A percentile compares a stretch with the other conserved stretches of the same genome.
These are phyloP conservation scores for Chironomus tepperi DNA, from an alignment of 1,140 invertebrate genomes.

Conservation along the genomic window DNA sequence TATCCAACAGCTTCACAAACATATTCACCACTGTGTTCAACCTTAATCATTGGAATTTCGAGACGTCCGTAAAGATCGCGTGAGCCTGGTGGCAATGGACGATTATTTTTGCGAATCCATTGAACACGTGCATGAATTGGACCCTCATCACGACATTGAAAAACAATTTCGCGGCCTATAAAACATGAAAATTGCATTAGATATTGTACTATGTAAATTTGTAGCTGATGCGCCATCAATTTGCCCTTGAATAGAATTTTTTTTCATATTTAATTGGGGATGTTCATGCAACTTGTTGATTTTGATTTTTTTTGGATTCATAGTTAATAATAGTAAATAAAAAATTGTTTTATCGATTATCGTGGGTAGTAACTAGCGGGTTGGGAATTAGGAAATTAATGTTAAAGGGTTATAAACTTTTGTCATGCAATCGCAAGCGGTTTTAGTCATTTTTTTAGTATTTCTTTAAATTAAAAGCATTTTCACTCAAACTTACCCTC, in stretches of 20 bases:
- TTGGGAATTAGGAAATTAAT: not conserved
- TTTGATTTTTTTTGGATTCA: not conserved
- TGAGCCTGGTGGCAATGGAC: constrained; percentile 59
- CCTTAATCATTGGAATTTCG: constrained; percentile 73
- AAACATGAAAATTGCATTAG: constrained; percentile 12
- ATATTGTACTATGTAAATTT: constrained; percentile 19
- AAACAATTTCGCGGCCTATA: constrained; percentile 78
- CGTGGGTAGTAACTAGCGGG: not conserved
- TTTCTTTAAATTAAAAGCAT: constrained; percentile 3
- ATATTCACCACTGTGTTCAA: constrained; percentile 67
- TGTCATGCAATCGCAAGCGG: not conserved
- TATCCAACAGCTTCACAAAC: constrained; percentile 69
- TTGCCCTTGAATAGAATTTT: constrained; percentile 20
- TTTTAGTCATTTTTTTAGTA: constrained; percentile 1
- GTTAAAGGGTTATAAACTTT: constrained; percentile 3
- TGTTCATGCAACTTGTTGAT: not conserved
- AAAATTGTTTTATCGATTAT: constrained; percentile 3
- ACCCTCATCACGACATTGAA: constrained; percentile 86
- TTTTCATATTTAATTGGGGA: constrained; percentile 23
- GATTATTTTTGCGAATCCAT: constrained; percentile 62
- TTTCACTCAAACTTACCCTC: constrained; percentile 19
- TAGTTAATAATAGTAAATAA: not conserved
- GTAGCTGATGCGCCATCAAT: not conserved
- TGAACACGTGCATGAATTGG: constrained; percentile 59
- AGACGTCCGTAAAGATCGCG: constrained; percentile 64